Base-by-base conservation (phyloP, 2,797 vertebrate genomes). In the Eurystomus glaucurus region DNA sequence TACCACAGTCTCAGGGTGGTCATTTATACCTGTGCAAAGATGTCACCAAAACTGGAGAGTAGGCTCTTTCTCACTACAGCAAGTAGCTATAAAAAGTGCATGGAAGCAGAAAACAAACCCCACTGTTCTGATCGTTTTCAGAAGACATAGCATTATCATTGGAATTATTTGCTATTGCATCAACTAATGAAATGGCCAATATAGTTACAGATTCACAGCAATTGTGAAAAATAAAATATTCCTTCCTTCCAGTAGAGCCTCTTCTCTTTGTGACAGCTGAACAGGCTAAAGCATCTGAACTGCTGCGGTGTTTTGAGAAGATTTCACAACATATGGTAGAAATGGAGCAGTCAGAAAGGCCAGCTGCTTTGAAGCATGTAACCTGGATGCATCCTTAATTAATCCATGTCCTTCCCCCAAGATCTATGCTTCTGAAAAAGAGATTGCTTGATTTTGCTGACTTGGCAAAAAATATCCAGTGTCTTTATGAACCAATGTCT, bases 251-350 rank as follows among this genome's bases (percentile, higher is more conserved):
- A 62, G 15, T 21, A 86, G 23, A 91, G 14, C 11, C 35, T 69
- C 54, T 65, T 90, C 57, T 87, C 68, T 77, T 72, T 48, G n/a
- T 62, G 29, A 28, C 62, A 84, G 70, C 51, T 62, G 50, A 96
- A 90, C 78, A 84, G 65, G 48, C 21, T 84, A 64, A 88, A 48
- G 33, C 82, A 7, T 82, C 48, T 72, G 66, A 96, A 75, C 68
- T 70, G 45, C 84, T 85, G 65, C 82, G 77, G 68, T 74, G 74
- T 91, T 96, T 90, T 70, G 48, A 58, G 91, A 94, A 90, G 80
- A 72, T 96, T 95, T 93, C 55, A 87, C 62, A 94, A 76, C 92
- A 95, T 95, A 96, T 80, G 83, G 80, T 94, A 91, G 88, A 92
- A 96, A 92, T 61, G 33, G 77, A 96, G 85, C 88, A 92, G 77